Base-by-base conservation (phyloP, 2,113 vertebrate genomes). In the Hippolais icterina region DNA sequence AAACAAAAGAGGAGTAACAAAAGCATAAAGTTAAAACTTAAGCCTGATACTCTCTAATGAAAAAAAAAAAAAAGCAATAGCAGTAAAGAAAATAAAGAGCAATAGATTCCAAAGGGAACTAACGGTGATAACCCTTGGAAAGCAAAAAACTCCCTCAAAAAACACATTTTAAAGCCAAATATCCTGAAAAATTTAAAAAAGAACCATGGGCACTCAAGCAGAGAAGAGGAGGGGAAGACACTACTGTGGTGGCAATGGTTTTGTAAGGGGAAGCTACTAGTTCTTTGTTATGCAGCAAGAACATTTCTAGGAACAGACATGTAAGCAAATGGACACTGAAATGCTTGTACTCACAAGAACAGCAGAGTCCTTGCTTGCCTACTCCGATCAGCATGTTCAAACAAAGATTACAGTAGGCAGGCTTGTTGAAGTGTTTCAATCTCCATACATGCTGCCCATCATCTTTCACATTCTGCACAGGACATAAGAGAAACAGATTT, bases 341-440 rank as follows among this genome's bases (percentile, higher is more conserved):
- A 89, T 42, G 11, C 6, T 39, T 15, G 39, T 95, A 98, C 99
- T 99, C 97, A 99, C 99, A 99, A 11, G 98, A 99, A 97, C 99
- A 99, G 98, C 98, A 99, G 80, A 99, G 98, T 31, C 99, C 99
- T 95, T 99, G 99, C 94, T 99, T 99, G 53, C 99, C 99, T 91
- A 99, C 98, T 20, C 99, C 99, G 1, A 99, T 99, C 63, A 99
- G 97, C 99, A 99, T 99, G 96, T 99, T 99, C 95, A 99, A 97
- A 90, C 99, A 99, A 86, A 99, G 99, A 96, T 99, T 99, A 90
- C 99, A 99, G 97, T 99, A 99, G 49, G 99, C 99, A 49, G 99
- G 99, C 90, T 99, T 99, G 98, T 99, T 99, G 96, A 99, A 99
- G 96, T 99, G 99, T 94, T 99, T 99, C 97, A 99, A 98, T 65